Percentiles rank a stretch among this genome's conserved stretches.
Evolutionary conservation across 2,888 invertebrate species (phyloP).

Genomic region (Drosophila mulleri): DNA sequence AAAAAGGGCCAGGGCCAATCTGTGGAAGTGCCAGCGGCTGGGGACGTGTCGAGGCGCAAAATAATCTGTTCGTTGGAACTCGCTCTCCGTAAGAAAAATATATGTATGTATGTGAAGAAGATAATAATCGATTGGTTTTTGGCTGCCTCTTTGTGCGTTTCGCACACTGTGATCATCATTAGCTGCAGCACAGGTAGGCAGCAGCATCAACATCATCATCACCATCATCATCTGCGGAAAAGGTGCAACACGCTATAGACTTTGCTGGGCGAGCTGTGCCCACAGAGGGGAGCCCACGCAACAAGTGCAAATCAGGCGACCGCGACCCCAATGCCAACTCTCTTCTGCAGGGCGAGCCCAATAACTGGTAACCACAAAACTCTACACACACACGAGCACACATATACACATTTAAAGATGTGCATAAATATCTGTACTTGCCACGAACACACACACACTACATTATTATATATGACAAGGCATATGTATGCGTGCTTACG

Average conservation of each 20-base stretch:
- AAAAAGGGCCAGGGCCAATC: conserved; percentile 63
- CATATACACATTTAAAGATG: background rate
- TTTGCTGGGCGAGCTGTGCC: conserved; percentile 44
- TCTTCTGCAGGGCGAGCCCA: conserved; percentile 22
- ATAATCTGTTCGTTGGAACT: conserved; percentile 82
- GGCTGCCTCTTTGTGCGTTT: conserved; percentile 72
- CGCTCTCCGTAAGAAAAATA: conserved; percentile 48
- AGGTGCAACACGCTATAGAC: conserved; percentile 52
- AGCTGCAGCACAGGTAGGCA: conserved; percentile 41
- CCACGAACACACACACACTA: conserved; percentile 19
- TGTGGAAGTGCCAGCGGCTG: conserved; percentile 43
- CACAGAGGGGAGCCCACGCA: conserved; percentile 63
- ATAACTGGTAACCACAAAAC: conserved; percentile 33
- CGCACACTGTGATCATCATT: conserved; percentile 80
- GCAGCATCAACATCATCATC: background rate
- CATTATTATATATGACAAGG: conserved; percentile 22
- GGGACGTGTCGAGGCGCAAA: conserved; percentile 74
- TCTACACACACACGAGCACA: conserved; percentile 7
- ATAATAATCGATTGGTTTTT: conserved; percentile 83
- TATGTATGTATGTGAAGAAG: conserved; percentile 31
- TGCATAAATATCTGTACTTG: conserved; percentile 19
- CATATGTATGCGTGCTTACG: conserved; percentile 22
- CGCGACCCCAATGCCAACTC: conserved; percentile 44
- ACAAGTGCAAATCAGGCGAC: conserved; percentile 54
- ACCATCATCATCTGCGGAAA: conserved; percentile 27